Percentiles rank a stretch among this genome's conserved stretches.
phyloP scores from a whole-genome alignment of 2,113 vertebrate species.

The Notechis scutatus region DNA sequence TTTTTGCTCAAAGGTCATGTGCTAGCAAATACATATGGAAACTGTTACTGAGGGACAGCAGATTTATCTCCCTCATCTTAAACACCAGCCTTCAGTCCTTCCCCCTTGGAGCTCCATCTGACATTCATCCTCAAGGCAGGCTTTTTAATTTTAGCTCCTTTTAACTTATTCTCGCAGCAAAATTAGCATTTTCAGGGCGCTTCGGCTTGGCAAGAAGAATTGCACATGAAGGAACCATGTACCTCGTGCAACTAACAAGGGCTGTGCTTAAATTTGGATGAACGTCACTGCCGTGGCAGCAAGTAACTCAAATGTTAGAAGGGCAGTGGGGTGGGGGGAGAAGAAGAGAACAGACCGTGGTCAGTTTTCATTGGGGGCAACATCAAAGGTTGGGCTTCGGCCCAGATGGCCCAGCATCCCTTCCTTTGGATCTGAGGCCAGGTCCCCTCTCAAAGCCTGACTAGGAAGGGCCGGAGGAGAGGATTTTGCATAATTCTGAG shows the following conservation, averaged over 20 bases:
- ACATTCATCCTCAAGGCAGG: not conserved
- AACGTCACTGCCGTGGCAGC: not conserved
- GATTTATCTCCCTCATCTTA: not conserved
- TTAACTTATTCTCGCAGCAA: not conserved
- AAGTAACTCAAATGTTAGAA: not conserved
- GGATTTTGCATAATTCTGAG: not conserved
- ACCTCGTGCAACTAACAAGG: not conserved
- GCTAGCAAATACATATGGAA: rapidly evolving
- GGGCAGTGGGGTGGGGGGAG: rapidly evolving
- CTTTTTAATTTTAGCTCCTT: not conserved
- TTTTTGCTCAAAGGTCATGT: not conserved
- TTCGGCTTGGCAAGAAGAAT: not conserved
- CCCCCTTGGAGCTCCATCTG: not conserved
- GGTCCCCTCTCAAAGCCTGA: not conserved
- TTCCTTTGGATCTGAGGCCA: not conserved
- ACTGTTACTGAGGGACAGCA: not conserved
- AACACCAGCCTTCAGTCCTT: not conserved
- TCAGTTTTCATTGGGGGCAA: not conserved
- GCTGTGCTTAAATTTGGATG: not conserved
- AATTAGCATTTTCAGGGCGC: not conserved
- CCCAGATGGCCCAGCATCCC: not conserved
- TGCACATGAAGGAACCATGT: not conserved
- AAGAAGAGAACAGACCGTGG: not conserved
- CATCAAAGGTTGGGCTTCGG: not conserved
- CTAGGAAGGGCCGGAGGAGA: not conserved